phyloP scores from a whole-genome alignment of 2,113 vertebrate species.

The Fukomys damarensis region DNA sequence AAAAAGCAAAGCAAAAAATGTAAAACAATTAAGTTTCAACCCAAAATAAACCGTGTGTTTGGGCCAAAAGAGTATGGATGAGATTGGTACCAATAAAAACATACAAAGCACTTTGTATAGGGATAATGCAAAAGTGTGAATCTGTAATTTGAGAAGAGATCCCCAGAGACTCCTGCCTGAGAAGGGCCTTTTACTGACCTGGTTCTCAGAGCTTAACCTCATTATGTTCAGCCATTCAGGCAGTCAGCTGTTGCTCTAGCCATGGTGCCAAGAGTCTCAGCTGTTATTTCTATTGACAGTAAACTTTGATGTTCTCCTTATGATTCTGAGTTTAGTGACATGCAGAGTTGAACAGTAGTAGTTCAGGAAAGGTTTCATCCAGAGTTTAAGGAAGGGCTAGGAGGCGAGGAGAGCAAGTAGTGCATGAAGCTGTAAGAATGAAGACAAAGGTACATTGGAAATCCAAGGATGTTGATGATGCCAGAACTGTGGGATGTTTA shows the following conservation, averaged over 20 bases:
- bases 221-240: too few relatives aligned
- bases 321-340: background rate
- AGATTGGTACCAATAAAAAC: background rate
- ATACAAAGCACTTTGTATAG: background rate
- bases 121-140: background rate
- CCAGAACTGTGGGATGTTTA: background rate
- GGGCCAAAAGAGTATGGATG: background rate
- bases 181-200: background rate
- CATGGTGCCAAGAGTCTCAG: background rate
- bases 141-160: background rate
- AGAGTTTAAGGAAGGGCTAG: background rate
- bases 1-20: background rate
- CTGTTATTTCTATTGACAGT: background rate
- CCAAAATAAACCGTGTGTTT: background rate
- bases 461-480: background rate
- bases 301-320: background rate
- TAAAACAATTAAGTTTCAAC: background rate
- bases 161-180: background rate
- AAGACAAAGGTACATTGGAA: background rate
- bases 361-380: background rate
- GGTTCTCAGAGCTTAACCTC: background rate
- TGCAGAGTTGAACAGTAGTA: background rate
- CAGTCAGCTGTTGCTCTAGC: background rate
- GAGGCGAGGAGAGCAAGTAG: background rate
- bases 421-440: background rate